These are phyloP conservation scores for Dione vanillae DNA, from an alignment of 2,888 invertebrate species.

Conservation along the genomic window DNA sequence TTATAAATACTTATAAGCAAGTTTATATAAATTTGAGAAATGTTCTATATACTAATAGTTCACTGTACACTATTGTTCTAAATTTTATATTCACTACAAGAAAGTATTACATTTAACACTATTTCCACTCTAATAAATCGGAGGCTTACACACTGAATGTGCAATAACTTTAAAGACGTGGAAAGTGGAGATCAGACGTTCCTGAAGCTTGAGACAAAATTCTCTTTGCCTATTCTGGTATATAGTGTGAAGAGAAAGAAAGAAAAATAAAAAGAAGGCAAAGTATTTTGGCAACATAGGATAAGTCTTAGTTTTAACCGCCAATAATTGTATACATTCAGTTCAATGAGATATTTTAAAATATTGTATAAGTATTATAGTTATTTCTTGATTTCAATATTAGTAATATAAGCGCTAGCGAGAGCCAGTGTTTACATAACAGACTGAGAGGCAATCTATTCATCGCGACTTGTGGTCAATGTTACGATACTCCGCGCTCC, in stretches of 20 bases:
- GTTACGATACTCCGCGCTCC: neutral
- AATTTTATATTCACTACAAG: neutral
- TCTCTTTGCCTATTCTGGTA: too few relatives aligned
- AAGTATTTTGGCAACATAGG: too few relatives aligned
- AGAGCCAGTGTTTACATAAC: slow-evolving; percentile 28
- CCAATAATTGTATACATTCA: neutral
- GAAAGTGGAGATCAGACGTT: too few relatives aligned
- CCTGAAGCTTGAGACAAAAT: too few relatives aligned
- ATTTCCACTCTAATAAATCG: too few relatives aligned
- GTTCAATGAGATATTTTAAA: neutral
- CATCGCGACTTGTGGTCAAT: slow-evolving; percentile 11
- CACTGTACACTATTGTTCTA: neutral
- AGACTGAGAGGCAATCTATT: slow-evolving; percentile 17
- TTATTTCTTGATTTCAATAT: slow-evolving; percentile 5
- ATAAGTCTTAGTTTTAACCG: too few relatives aligned
- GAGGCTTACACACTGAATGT: too few relatives aligned
- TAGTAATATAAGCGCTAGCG: neutral
- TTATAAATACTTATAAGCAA: too few relatives aligned
- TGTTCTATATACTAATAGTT: neutral
- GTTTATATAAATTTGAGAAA: neutral
- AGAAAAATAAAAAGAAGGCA: too few relatives aligned
- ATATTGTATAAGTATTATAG: neutral
- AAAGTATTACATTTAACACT: neutral
- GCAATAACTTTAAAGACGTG: too few relatives aligned
- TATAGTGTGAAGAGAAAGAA: too few relatives aligned